Evolutionary conservation across 2,888 invertebrate species (phyloP), one percentile per base, ranked within the genome.

Genomic region (Troilus luridus): DNA sequence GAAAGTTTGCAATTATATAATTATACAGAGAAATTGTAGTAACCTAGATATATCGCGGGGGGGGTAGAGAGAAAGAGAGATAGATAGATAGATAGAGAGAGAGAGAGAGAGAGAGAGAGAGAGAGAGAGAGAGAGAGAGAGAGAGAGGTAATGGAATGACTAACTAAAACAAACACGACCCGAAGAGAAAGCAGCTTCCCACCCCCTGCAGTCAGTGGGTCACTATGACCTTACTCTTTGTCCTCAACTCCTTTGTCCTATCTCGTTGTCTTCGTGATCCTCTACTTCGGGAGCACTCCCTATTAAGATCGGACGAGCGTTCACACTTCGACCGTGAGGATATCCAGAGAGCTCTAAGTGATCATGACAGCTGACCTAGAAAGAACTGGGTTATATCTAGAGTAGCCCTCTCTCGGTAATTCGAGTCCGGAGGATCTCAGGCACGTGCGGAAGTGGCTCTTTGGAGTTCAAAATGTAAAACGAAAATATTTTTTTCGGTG

Each of bases 101-200:
- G 64, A 19, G 9, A 21, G 62, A 21, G 62, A 9, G 19, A 5
- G 19, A 24, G 12, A 21, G 19, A 3, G 54, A 77, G 17, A 19
- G 17, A 5, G 64, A 19, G 9, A 0, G 64, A 19, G 9, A 19
- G 62, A 19, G 62, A 7, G 19, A 5, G 19, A 24, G 12, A 21
- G 19, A 3, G 54, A 77, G 17, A 19, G 17, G 10, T 7, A 17
- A n/a, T 21, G 85, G 21, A 56, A 6, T 14, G 56, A 58, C 85
- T 85, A 85, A 85, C 56, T 54, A 85, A 85, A 85, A 85, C 85
- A 85, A 85, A 85, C 85, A 85, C n/a, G 85, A 85, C n/a, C 5
- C 21, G 85, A 58, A n/a, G 85, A 85, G 85, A 85, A 58, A 85
- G 85, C 88, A 0, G 27, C 10, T 41, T 54, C 62, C 88, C 88